phyloP scores from a whole-genome alignment of 2,113 vertebrate genomes.

The Toxotes chatareus region DNA sequence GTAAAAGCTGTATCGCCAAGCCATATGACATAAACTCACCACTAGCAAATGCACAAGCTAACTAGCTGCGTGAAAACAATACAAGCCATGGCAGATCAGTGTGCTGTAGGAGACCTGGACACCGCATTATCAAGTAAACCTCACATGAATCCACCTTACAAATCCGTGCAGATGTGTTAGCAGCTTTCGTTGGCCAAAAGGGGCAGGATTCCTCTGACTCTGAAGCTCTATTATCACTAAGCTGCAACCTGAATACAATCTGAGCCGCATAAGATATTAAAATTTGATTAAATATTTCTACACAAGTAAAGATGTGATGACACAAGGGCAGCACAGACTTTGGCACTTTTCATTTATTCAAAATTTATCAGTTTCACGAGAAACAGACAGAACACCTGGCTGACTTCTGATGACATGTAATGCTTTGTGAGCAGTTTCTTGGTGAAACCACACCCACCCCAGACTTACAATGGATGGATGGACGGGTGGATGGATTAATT shows the following conservation, averaged over 20 bases:
- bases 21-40: not conserved
- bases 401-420: not conserved
- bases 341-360: conserved; percentile 45
- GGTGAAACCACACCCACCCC: conserved; percentile 32
- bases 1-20: not conserved
- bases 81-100: not conserved
- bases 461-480: conserved; percentile 9
- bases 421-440: conserved; percentile 24
- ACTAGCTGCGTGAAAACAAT: not conserved
- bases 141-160: not conserved
- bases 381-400: not conserved
- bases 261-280: conserved; percentile 13
- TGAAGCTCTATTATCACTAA: conserved; percentile 22
- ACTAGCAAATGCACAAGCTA: not conserved
- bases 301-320: conserved; percentile 15
- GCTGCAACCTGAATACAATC: conserved; percentile 35
- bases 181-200: conserved; percentile 17
- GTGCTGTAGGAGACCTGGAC: not conserved
- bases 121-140: not conserved
- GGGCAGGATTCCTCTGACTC: not conserved
- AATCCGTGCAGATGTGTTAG: conserved; percentile 5
- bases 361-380: conserved; percentile 13
- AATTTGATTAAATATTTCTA: conserved; percentile 45
- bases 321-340: conserved; percentile 12
- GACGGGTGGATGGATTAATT: conserved; percentile 29